Conservation (phyloP, 1,140 invertebrate genomes). For the Pseudobourletiella spinata region DNA sequence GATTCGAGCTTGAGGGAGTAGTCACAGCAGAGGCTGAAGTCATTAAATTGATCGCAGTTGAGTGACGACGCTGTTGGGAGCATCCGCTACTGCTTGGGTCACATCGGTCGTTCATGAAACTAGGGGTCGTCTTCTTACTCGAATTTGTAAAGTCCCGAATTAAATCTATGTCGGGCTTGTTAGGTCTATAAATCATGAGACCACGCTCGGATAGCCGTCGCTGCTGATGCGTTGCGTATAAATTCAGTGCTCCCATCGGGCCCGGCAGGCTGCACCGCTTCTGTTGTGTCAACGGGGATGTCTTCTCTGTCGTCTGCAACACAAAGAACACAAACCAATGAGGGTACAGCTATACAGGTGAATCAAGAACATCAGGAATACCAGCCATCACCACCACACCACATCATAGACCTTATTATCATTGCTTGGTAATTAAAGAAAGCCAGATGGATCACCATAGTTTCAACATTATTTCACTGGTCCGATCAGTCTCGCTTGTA, state of each 20-base stretch:
- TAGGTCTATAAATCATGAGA: conserved; percentile 31
- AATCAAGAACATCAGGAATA: no score
- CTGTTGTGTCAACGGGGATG: conserved; percentile 15
- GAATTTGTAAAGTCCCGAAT: conserved; percentile 33
- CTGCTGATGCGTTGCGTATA: conserved; percentile 34
- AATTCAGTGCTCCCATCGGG: conserved; percentile 23
- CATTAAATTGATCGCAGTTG: not conserved
- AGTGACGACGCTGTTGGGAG: not conserved
- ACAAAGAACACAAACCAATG: no score
- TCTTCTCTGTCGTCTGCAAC: conserved; percentile 24
- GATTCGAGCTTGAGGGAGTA: not conserved
- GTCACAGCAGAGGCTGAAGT: not conserved
- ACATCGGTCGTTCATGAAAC: not conserved
- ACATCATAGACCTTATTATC: no score
- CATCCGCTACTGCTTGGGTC: not conserved
- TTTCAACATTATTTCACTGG: no score
- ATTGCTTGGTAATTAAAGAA: no score
- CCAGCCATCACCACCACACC: no score
- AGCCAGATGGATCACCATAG: no score
- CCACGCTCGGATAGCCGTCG: conserved; percentile 32
- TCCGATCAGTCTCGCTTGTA: no score
- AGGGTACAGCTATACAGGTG: no score
- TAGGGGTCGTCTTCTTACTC: conserved; percentile 22
- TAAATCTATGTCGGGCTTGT: conserved; percentile 34
- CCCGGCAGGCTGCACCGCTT: conserved; percentile 33